These are phyloP conservation scores for Ameiurus melas DNA, from an alignment of 2,113 vertebrate species.

Conservation along the genomic window DNA sequence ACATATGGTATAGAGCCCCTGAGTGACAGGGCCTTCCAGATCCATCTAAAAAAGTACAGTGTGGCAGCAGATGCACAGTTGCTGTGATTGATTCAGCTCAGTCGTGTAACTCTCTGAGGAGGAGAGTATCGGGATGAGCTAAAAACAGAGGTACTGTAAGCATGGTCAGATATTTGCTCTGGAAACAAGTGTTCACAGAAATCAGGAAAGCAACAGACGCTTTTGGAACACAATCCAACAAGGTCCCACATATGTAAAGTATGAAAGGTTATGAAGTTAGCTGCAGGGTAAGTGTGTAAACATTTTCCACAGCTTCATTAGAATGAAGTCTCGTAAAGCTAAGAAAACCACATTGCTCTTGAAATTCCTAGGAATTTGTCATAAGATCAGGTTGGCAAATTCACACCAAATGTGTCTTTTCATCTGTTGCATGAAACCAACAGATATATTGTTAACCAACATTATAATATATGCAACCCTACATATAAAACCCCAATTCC, in stretches of 20 bases:
- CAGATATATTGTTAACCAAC: not conserved
- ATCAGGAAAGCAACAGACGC: not conserved
- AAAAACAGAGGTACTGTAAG: not conserved
- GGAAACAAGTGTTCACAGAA: not conserved
- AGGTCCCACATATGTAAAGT: not conserved
- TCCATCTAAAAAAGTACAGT: conserved; percentile 1
- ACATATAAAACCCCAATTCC: too few relatives aligned
- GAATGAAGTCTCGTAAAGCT: not conserved
- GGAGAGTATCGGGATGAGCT: not conserved
- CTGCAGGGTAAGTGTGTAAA: not conserved
- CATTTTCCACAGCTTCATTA: not conserved
- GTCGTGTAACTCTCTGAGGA: not conserved
- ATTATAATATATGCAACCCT: not conserved
- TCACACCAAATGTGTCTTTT: not conserved
- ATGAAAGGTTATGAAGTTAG: not conserved
- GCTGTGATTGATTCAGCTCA: not conserved
- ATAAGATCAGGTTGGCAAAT: not conserved
- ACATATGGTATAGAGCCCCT: conserved; percentile 12
- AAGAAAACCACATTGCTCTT: not conserved
- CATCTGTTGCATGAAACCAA: not conserved
- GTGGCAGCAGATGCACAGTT: not conserved
- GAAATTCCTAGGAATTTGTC: not conserved
- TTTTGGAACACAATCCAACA: not conserved
- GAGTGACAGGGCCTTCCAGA: conserved; percentile 12
- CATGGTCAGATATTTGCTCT: not conserved